Evolutionary conservation across 35 echinoderm and acorn worm species (phyloP).

Genomic region (Chiridota heheva): DNA sequence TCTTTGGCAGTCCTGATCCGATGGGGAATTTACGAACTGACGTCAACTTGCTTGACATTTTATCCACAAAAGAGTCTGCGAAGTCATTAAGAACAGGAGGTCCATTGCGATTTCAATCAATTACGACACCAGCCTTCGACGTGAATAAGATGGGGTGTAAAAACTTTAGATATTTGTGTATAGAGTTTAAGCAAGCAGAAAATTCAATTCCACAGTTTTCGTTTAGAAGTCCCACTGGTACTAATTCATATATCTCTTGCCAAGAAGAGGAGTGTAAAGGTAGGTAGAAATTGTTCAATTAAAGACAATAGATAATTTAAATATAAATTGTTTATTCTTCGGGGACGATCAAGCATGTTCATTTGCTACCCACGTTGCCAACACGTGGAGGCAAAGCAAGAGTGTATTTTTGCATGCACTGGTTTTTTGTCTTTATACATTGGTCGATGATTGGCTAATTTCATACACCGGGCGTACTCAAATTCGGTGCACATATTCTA

Average conservation of each 20-base stretch:
- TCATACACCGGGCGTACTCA: no score
- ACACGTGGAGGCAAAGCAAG: no score
- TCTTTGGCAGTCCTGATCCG: conserved; percentile 32
- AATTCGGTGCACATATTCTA: no score
- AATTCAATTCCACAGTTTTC: conserved; percentile 30
- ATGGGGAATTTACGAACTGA: conserved; percentile 13
- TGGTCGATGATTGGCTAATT: no score
- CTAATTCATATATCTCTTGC: conserved; percentile 22
- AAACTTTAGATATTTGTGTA: conserved; percentile 31
- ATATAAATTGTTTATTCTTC: neutral
- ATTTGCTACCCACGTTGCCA: no score
- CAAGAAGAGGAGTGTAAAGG: conserved; percentile 24
- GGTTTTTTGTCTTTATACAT: no score
- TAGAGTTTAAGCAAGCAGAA: conserved; percentile 36
- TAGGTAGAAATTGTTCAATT: conserved; percentile 13
- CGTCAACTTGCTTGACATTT: conserved; percentile 17
- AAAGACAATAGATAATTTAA: no score
- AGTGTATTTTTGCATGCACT: no score
- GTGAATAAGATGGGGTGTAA: conserved; percentile 46
- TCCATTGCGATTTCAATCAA: conserved; percentile 10
- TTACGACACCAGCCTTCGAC: conserved; percentile 36
- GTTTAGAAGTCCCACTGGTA: conserved; percentile 19
- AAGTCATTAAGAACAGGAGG: conserved; percentile 28
- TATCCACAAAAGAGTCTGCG: conserved; percentile 25
- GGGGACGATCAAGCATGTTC: no score